These are phyloP conservation scores for Corythaeola cristata DNA, from an alignment of 2,113 vertebrate genomes.

Conservation along the genomic window DNA sequence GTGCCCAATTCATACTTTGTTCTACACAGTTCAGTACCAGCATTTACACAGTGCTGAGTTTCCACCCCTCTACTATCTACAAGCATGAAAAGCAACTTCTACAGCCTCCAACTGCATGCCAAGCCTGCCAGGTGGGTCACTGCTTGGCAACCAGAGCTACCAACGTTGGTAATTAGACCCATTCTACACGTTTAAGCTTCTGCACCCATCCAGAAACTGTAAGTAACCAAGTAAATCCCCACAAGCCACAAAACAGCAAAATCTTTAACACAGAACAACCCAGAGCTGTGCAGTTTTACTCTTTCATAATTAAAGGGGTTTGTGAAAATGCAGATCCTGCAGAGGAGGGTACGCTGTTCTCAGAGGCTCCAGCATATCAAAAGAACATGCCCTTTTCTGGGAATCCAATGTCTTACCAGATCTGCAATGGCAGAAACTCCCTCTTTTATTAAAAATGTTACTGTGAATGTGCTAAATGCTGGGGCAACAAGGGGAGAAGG, in stretches of 20 bases:
- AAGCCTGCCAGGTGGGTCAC: neutral
- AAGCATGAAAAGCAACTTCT: neutral
- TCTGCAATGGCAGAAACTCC: neutral
- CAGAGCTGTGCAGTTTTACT: neutral
- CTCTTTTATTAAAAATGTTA: neutral
- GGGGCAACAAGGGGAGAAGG: neutral
- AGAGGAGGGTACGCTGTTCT: neutral
- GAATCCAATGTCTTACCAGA: neutral
- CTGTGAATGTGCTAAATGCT: neutral
- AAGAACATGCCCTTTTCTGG: neutral
- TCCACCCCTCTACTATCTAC: neutral
- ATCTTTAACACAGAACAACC: neutral
- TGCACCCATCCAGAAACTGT: neutral
- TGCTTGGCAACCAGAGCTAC: neutral
- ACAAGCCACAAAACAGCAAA: neutral
- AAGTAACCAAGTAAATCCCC: neutral
- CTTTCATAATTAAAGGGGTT: neutral
- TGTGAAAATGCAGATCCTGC: neutral
- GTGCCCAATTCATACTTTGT: slow-evolving; percentile 49
- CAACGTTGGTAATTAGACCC: neutral
- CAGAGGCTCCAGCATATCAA: neutral
- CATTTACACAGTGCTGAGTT: slow-evolving; percentile 15
- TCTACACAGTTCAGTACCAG: slow-evolving; percentile 49
- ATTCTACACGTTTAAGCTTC: neutral
- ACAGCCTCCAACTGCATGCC: neutral